Base-by-base conservation (phyloP, 2,888 invertebrate species). In the Panzeria rudis region DNA sequence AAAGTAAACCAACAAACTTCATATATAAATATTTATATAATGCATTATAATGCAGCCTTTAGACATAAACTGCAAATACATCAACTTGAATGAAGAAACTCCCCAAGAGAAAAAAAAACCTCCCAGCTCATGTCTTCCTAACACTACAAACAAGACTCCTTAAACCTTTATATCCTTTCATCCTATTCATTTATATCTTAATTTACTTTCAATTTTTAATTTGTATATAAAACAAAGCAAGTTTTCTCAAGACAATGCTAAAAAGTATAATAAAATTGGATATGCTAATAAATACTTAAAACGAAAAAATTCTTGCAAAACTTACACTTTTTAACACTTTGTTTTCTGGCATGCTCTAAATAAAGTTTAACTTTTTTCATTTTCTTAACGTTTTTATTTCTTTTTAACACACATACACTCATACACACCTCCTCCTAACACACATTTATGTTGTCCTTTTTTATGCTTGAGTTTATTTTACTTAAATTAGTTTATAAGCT, bases 391-490 rank as follows among this genome's bases (percentile, higher is more conserved):
- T 35, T 64, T 83, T 86, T 84, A 69, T 71, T 88, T 87, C 84
- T 25, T 29, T 86, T 88, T 84, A 50, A 68, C 41, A 66, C 73
- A 25, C 20, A 20, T 7, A 86, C 86, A 23, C 61, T 29, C 32
- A 62, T 9, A 68, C 64, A 38, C n/a, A n/a, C n/a, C n/a, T n/a
- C 15, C 13, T 32, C 38, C 59, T 25, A 79, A 56, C 32, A 61
- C 64, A 73, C 76, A 73, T 86, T 87, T 90, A 5, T 83, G 87
- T 91, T 91, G 90, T 91, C 91, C 91, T 86, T 90, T 86, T 90
- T 91, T 85, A 79, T 85, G 85, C 85, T 88, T 64, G 79, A 66
- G 72, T 90, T 91, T 78, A 4, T 35, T 23, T 54, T 83, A 89
- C 79, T 78, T 71, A 73, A 82, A 29, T 77, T 85, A 84, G 64